Percentiles rank a stretch among this genome's conserved stretches.
These are phyloP conservation scores for Melinopterus prodromus DNA, from an alignment of 2,888 invertebrate species.

Conservation along the genomic window DNA sequence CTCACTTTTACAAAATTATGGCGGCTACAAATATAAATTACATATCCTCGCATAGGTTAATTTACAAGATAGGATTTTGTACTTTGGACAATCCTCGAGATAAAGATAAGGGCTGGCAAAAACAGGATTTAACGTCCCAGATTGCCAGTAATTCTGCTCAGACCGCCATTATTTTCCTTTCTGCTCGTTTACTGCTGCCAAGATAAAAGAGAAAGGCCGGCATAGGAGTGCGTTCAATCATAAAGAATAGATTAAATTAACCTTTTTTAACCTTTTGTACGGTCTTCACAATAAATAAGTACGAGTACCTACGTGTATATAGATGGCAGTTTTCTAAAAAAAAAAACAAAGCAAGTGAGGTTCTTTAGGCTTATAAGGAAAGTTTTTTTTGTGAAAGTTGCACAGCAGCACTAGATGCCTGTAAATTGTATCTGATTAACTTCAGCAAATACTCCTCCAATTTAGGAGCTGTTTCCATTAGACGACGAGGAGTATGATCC, in stretches of 20 bases:
- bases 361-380: too few species aligned
- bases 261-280: background rate
- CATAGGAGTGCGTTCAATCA: background rate
- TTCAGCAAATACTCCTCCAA: background rate
- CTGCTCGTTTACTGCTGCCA: background rate
- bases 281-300: background rate
- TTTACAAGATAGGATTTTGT: background rate
- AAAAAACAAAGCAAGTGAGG: background rate
- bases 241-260: background rate
- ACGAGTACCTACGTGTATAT: background rate
- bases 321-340: too few species aligned
- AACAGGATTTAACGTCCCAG: background rate
- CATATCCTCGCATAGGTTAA: background rate
- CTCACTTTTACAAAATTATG: too few species aligned
- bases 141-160: background rate
- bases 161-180: background rate
- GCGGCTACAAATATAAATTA: too few species aligned
- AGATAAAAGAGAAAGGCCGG: conserved; percentile 4
- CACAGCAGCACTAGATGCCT: background rate
- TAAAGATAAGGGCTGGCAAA: background rate
- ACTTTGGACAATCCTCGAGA: background rate
- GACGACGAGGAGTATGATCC: background rate
- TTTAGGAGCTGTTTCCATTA: background rate
- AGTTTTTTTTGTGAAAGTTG: too few species aligned
- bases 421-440: background rate